Evolutionary conservation across 1,140 invertebrate genomes (phyloP).

Genomic region (Aphidius ervi): DNA sequence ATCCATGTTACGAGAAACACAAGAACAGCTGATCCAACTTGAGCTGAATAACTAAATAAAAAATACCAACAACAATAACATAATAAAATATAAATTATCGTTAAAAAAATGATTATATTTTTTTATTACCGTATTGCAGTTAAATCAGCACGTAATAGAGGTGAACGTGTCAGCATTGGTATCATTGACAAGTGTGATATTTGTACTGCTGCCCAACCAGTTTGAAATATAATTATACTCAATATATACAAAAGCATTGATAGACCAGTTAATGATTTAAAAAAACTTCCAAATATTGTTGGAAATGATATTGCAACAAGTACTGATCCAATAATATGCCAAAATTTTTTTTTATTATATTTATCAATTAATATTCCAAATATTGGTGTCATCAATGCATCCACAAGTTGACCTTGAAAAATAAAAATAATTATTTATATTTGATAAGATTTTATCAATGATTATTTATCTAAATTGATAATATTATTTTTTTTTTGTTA

Average conservation of each 20-base stretch:
- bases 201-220: conserved; percentile 86
- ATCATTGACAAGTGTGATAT: conserved; percentile 89
- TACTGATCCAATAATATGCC: conserved; percentile 78
- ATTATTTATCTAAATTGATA: not conserved
- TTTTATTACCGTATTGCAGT: conserved; percentile 69
- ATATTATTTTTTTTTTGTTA: not conserved
- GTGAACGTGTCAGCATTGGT: conserved; percentile 67
- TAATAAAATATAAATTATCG: not conserved
- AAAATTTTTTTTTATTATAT: conserved; percentile 70
- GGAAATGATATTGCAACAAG: conserved; percentile 69
- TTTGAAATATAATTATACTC: conserved; percentile 82
- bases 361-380: conserved; percentile 80
- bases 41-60: conserved; percentile 71
- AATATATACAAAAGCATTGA: conserved; percentile 59
- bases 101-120: not conserved
- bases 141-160: conserved; percentile 68
- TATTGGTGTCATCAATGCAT: conserved; percentile 81
- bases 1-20: conserved; percentile 77
- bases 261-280: conserved; percentile 50
- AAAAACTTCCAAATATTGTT: conserved; percentile 71
- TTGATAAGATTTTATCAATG: not conserved
- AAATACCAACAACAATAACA: conserved; percentile 20
- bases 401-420: conserved; percentile 73
- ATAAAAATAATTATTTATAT: not conserved
- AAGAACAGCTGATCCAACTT: conserved; percentile 71